Conservation (phyloP, 2,888 invertebrate genomes). For the Athrips mouffetella region DNA sequence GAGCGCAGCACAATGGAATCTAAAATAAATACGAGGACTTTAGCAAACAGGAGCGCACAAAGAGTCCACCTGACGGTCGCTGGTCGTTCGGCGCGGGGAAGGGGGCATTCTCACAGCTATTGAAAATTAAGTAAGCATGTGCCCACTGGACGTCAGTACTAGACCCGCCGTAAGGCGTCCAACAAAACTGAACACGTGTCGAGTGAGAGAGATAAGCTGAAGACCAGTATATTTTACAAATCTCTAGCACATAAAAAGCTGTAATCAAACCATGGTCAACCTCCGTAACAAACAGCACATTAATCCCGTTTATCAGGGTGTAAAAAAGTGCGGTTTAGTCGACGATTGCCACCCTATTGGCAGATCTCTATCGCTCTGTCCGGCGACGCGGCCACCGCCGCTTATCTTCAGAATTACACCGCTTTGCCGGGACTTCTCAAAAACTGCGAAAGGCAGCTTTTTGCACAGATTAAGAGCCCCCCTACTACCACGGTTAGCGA, state of each 20-base stretch:
- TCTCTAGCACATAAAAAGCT: too few relatives aligned
- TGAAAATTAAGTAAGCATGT: slow-evolving; percentile 66
- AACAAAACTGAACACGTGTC: too few relatives aligned
- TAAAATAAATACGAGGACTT: slow-evolving; percentile 77
- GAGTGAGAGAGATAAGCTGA: too few relatives aligned
- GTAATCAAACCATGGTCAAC: too few relatives aligned
- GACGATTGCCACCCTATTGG: slow-evolving; percentile 38
- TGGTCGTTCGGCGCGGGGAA: too few relatives aligned
- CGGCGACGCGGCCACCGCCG: slow-evolving; percentile 42
- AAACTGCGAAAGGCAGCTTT: slow-evolving; percentile 57
- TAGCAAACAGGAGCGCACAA: slow-evolving; percentile 72
- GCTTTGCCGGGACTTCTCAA: slow-evolving; percentile 59
- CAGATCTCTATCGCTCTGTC: slow-evolving; percentile 53
- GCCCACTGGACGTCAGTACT: slow-evolving; percentile 57
- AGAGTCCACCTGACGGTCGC: slow-evolving; percentile 64
- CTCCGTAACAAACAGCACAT: neutral
- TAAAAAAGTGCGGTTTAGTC: slow-evolving; percentile 32
- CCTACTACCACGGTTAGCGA: slow-evolving; percentile 32
- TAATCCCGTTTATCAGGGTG: slow-evolving; percentile 14
- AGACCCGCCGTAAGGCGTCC: slow-evolving; percentile 50
- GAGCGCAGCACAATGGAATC: slow-evolving; percentile 69
- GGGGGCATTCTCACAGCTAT: slow-evolving; percentile 43
- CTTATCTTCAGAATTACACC: slow-evolving; percentile 71
- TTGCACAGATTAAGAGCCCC: slow-evolving; percentile 44
- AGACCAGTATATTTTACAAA: too few relatives aligned